Evolutionary conservation across 2,797 vertebrate genomes (phyloP).

Genomic region (Gila robusta): DNA sequence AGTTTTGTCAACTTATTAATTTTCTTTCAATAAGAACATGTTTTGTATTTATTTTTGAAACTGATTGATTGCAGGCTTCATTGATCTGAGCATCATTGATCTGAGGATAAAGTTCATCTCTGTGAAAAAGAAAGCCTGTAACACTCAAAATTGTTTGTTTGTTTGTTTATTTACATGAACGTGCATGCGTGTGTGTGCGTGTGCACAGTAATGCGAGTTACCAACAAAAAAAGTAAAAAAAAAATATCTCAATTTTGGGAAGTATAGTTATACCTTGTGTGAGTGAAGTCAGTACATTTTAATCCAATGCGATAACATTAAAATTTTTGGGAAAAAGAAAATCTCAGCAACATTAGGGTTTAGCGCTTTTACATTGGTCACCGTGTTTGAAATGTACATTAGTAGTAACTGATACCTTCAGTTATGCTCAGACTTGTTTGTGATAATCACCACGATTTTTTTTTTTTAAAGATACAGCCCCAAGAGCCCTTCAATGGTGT

Average conservation of each 20-base stretch:
- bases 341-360: background rate
- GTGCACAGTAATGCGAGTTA: too few relatives aligned
- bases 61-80: background rate
- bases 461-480: slow-evolving; percentile 89
- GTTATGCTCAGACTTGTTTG: background rate
- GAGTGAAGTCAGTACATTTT: background rate
- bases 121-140: background rate
- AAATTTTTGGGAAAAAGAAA: background rate
- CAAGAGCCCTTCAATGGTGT: slow-evolving; percentile 88
- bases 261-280: background rate
- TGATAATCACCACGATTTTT: slow-evolving; percentile 29
- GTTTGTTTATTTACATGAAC: background rate
- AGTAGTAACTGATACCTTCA: background rate
- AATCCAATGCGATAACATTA: background rate
- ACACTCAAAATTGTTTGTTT: background rate
- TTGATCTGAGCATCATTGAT: background rate
- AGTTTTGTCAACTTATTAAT: background rate
- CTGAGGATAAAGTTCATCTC: background rate
- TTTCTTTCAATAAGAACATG: background rate
- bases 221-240: too few relatives aligned
- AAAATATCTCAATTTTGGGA: too few relatives aligned
- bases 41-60: background rate
- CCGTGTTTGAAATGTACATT: background rate
- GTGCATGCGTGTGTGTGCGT: too few relatives aligned
- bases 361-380: background rate